Conservation (phyloP, 2,113 vertebrate genomes). For the Lipophrys pholis region DNA sequence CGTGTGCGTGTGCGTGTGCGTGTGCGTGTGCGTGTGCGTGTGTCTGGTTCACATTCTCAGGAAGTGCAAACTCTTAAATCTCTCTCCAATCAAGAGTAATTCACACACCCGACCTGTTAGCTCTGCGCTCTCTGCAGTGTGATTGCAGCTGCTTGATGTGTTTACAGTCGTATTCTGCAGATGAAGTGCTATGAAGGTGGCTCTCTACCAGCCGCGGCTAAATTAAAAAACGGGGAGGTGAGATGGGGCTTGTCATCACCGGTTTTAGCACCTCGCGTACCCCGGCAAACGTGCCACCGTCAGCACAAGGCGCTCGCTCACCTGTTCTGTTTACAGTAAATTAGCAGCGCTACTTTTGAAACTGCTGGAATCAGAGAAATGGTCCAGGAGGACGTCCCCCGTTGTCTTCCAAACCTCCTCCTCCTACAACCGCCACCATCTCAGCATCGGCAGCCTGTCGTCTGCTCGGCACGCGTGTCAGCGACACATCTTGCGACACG, state of each 20-base stretch:
- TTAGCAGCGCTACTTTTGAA: conserved; percentile 25
- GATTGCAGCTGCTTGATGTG: conserved; percentile 51
- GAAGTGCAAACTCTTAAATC: conserved; percentile 22
- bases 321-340: conserved; percentile 15
- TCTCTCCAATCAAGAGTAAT: conserved; percentile 42
- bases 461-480: no score
- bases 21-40: not conserved
- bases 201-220: conserved; percentile 41
- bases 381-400: not conserved
- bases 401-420: no score
- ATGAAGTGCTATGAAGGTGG: conserved; percentile 53
- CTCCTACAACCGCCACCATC: no score
- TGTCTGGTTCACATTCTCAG: not conserved
- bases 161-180: conserved; percentile 57
- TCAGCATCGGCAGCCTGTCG: no score
- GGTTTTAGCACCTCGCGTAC: conserved; percentile 35
- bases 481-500: no score
- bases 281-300: conserved; percentile 31
- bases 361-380: conserved; percentile 14
- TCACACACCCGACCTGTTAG: conserved; percentile 25
- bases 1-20: no score
- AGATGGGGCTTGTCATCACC: conserved; percentile 55
- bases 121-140: conserved; percentile 40
- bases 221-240: conserved; percentile 64
- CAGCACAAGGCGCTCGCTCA: conserved; percentile 39